These are phyloP conservation scores for Eunapius fragilis DNA, from an alignment of 37 sponge, comb jelly and placozoan species.

Conservation along the genomic window DNA sequence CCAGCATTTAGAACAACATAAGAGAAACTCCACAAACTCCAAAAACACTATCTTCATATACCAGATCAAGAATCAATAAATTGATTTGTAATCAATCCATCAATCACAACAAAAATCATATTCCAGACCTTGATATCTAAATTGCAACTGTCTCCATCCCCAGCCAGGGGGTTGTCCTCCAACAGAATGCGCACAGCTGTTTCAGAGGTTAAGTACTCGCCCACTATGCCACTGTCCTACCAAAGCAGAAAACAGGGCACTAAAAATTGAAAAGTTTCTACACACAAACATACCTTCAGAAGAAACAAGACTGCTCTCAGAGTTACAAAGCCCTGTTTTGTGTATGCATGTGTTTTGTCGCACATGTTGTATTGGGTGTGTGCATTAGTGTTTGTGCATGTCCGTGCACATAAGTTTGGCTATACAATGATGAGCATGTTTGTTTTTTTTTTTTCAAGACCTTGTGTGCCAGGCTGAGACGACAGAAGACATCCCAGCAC, in stretches of 20 bases:
- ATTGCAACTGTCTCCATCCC: slow-evolving; percentile 34
- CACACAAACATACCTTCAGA: slow-evolving; percentile 7
- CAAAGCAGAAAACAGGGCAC: not conserved
- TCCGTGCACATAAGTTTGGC: too few species aligned
- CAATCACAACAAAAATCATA: not conserved
- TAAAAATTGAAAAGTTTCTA: not conserved
- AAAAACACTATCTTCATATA: slow-evolving; percentile 50
- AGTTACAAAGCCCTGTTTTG: not conserved
- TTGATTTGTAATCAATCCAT: too few species aligned
- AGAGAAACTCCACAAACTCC: slow-evolving; percentile 58
- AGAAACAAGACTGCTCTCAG: slow-evolving; percentile 35
- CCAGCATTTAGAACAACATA: slow-evolving; percentile 27
- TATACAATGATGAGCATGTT: too few species aligned
- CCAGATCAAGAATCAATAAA: too few species aligned
- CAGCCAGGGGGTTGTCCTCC: slow-evolving; percentile 37
- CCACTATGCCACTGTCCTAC: slow-evolving; percentile 36
- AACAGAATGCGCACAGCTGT: slow-evolving; percentile 14
- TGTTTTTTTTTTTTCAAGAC: too few species aligned
- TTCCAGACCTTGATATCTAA: slow-evolving; percentile 35
- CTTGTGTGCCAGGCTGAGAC: too few species aligned
- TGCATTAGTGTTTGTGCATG: not conserved
- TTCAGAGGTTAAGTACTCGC: not conserved
- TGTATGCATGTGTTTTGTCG: too few species aligned
- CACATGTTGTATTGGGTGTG: too few species aligned
- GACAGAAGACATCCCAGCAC: slow-evolving; percentile 17